A percentile compares a stretch with the other conserved stretches of the same genome.
Conservation (phyloP, 2,113 vertebrate species). For the Tympanuchus pallidicinctus region DNA sequence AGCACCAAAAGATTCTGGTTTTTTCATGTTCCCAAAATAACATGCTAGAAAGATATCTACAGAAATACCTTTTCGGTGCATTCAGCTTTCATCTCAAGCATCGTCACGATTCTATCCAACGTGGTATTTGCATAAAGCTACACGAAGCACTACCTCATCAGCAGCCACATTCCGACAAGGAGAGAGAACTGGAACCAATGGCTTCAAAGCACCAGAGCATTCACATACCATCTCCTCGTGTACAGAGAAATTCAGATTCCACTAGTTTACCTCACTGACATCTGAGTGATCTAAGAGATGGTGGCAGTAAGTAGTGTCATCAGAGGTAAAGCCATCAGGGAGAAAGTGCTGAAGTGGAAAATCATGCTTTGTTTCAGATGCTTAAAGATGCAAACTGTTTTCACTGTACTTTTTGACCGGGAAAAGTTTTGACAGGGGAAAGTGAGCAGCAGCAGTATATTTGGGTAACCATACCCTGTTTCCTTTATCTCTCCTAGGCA, state of each 20-base stretch:
- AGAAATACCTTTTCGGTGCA: slow-evolving; percentile 47
- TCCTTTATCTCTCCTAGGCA: not conserved
- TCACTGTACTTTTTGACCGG: not conserved
- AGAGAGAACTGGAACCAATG: not conserved
- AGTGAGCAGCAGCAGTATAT: not conserved
- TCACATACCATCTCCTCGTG: fast-evolving
- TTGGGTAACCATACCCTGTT: not conserved
- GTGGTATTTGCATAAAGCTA: not conserved
- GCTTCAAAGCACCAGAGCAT: not conserved
- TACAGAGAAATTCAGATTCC: not conserved
- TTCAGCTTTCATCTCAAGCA: slow-evolving; percentile 1
- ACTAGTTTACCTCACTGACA: not conserved
- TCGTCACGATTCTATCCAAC: not conserved
- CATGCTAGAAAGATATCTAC: not conserved
- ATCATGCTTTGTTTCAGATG: not conserved
- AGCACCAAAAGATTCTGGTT: not conserved
- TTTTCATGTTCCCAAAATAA: slow-evolving; percentile 54
- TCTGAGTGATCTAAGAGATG: not conserved
- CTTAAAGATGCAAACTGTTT: not conserved
- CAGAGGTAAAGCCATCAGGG: slow-evolving; percentile 9
- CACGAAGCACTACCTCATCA: not conserved
- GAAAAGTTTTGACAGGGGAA: not conserved
- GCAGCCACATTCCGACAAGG: not conserved
- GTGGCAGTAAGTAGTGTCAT: not conserved
- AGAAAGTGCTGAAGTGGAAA: not conserved